phyloP scores from a whole-genome alignment of 2,888 invertebrate genomes.

The Malachius bipustulatus region DNA sequence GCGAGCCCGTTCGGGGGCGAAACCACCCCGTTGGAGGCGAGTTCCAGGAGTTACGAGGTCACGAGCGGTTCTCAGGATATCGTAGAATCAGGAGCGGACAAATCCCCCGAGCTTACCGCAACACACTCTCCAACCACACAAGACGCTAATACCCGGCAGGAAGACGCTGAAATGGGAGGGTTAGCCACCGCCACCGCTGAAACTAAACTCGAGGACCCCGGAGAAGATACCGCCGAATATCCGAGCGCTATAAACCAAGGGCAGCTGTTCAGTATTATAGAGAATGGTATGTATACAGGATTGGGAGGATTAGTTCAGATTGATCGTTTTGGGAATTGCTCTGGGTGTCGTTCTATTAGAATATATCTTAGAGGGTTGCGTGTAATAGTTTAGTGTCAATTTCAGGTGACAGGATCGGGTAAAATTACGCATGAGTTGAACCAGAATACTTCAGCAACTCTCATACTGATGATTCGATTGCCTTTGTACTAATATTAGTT shows the following conservation, averaged over 20 bases:
- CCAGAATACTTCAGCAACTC: too few relatives aligned
- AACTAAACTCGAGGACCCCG: conserved; percentile 14
- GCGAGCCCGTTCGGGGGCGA: neutral
- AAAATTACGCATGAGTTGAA: too few relatives aligned
- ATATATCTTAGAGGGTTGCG: too few relatives aligned
- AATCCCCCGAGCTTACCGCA: conserved; percentile 16
- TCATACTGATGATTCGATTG: too few relatives aligned
- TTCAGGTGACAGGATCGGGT: too few relatives aligned
- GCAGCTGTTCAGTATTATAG: conserved; percentile 36
- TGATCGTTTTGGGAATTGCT: too few relatives aligned
- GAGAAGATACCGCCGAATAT: conserved; percentile 27
- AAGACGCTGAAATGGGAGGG: conserved; percentile 16
- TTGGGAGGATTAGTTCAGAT: too few relatives aligned
- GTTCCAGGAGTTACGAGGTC: conserved; percentile 10
- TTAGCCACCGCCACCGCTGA: conserved; percentile 18
- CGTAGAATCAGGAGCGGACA: conserved; percentile 16
- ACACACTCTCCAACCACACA: conserved; percentile 16
- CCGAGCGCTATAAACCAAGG: conserved; percentile 36
- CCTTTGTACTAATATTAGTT: too few relatives aligned
- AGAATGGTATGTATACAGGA: conserved; percentile 30
- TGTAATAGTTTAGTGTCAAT: too few relatives aligned
- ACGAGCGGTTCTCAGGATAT: conserved; percentile 16
- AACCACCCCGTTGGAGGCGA: neutral
- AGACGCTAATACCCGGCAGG: conserved; percentile 16
- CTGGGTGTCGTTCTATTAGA: too few relatives aligned